Percentiles rank a stretch among this genome's conserved stretches.
These are phyloP conservation scores for Colletes gigas DNA, from an alignment of 1,140 invertebrate genomes.

Conservation along the genomic window DNA sequence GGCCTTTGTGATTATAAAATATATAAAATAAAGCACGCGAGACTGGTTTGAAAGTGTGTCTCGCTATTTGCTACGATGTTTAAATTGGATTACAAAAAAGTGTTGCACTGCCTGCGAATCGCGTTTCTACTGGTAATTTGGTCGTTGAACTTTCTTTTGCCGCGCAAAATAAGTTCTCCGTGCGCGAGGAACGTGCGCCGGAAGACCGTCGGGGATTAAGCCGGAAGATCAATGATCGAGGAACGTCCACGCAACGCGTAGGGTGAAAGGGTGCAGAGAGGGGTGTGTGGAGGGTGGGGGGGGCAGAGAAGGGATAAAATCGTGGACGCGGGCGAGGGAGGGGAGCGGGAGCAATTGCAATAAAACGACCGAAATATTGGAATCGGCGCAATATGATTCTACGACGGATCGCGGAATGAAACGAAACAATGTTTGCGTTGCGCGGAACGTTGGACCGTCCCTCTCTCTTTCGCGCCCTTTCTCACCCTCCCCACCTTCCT, in stretches of 20 bases:
- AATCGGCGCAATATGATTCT: conserved; percentile 72
- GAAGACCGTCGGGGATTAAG: not conserved
- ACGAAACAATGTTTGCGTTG: conserved; percentile 72
- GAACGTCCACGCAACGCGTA: not conserved
- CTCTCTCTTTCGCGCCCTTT: conserved; percentile 14
- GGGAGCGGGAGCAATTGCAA: conserved; percentile 12
- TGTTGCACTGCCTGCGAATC: no score
- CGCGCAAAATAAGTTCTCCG: no score
- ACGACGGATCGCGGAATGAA: conserved; percentile 60
- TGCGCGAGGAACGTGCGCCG: no score
- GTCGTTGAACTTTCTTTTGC: no score
- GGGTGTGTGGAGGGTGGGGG: no score
- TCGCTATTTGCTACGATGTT: no score
- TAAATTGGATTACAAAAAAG: no score
- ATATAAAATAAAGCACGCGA: no score
- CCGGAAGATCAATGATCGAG: not conserved
- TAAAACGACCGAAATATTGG: conserved; percentile 66
- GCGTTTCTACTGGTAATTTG: no score
- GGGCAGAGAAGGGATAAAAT: not conserved
- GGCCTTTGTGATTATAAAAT: no score
- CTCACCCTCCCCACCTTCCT: not conserved
- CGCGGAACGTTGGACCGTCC: conserved; percentile 61
- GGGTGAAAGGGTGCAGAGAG: no score
- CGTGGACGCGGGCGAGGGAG: not conserved
- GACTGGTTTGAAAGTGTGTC: no score